Percentiles rank a stretch among this genome's conserved stretches.
phyloP scores from a whole-genome alignment of 2,113 vertebrate genomes.

The Dipodomys merriami region DNA sequence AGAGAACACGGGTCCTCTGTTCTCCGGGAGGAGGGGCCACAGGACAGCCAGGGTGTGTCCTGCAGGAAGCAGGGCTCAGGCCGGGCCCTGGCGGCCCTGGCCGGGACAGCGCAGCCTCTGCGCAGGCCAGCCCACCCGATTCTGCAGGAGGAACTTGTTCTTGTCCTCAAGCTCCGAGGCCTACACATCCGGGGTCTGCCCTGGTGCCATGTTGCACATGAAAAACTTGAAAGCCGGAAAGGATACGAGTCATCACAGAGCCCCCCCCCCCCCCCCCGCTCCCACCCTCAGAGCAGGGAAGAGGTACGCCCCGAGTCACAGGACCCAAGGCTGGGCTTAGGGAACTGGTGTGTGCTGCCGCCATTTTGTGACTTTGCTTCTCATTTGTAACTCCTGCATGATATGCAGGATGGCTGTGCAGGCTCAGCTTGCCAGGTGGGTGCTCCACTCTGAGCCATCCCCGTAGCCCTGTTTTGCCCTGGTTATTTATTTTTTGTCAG shows the following conservation, averaged over 20 bases:
- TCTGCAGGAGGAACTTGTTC: too few species aligned
- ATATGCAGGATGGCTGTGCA: rapidly evolving
- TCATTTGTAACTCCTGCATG: rapidly evolving
- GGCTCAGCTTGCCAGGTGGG: too few species aligned
- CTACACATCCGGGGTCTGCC: too few species aligned
- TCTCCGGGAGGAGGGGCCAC: not conserved
- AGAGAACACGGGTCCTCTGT: not conserved
- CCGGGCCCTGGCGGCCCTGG: not conserved
- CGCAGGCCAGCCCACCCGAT: too few species aligned
- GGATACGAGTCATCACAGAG: rapidly evolving
- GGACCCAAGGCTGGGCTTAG: not conserved
- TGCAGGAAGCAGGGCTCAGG: not conserved
- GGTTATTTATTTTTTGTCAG: too few species aligned
- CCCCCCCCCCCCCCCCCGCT: rapidly evolving
- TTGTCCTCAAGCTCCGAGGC: not conserved
- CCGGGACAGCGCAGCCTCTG: too few species aligned
- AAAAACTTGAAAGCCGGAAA: not conserved
- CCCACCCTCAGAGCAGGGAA: not conserved
- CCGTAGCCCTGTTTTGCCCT: too few species aligned
- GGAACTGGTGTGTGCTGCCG: not conserved
- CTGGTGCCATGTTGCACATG: rapidly evolving
- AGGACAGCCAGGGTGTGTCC: not conserved
- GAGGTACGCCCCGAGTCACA: rapidly evolving
- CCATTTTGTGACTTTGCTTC: not conserved
- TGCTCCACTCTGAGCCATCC: too few species aligned